Evolutionary conservation across 37 sponge, comb jelly and placozoan genomes (phyloP), one percentile per base, ranked within the genome.

Genomic region (Dysidea cf. avara): DNA sequence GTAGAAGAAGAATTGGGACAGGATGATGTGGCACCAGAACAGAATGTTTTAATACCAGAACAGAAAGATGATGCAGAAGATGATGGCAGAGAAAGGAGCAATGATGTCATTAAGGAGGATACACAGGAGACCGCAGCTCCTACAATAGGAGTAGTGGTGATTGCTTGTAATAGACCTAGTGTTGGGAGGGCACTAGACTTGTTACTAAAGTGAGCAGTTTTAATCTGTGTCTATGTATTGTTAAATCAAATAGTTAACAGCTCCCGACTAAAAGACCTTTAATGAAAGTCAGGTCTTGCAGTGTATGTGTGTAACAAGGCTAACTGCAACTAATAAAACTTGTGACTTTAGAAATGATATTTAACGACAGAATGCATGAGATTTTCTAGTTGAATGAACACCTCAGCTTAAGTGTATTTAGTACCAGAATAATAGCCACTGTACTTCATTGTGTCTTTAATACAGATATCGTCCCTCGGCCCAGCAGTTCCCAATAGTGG

Each of bases 121-220:
- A 17, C 51, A 17, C 14, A 16, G 51, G 12, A 49, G 51, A n/a
- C n/a, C n/a, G n/a, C n/a, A 0, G 56, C 71, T 0, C 79, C 61
- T 13, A 13, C 55, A 21, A 83, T 92, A 28, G 81, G 89, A 16
- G 68, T 95, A 30, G 82, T 95, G 22, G 77, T 95, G 48, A 75
- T 95, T 26, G 88, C 96, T 21, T 95, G 96, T 48, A 80, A 92
- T 53, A 69, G 96, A 67, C 60, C 16, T 21, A 21, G 68, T 0
- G 68, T 92, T 30, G 80, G 36, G 34, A 60, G 77, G 16, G 46
- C 76, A 0, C 17, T 92, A 30, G 92, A 92, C 22, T 30, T 33
- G 11, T 56, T 92, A 0, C 49, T 92, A 51, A 72, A 81, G 85
- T 89, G 20, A 66, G 52, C 33, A 11, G 11, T 18, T 11, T 36